These are phyloP conservation scores for Dryobota labecula DNA, from an alignment of 2,888 invertebrate genomes.

Conservation along the genomic window DNA sequence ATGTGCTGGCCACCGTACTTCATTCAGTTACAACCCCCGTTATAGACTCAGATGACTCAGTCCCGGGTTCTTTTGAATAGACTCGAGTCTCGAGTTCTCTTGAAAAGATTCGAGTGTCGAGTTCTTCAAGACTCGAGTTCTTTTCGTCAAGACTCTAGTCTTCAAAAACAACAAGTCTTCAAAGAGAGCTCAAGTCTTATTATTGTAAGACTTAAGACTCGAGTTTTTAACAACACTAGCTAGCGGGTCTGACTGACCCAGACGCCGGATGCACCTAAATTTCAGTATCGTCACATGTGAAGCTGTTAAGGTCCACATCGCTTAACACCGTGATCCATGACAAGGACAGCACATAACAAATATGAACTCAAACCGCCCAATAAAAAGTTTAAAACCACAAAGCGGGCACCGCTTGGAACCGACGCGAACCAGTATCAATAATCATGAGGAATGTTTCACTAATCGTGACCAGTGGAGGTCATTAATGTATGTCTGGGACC, in stretches of 20 bases:
- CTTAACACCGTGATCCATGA: neutral
- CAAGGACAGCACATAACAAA: neutral
- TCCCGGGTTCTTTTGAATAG: too few relatives aligned
- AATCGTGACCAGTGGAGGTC: conserved; percentile 48
- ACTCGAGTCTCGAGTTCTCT: too few relatives aligned
- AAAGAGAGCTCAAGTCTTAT: too few relatives aligned
- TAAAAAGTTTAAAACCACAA: conserved; percentile 48
- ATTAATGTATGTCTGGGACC: conserved; percentile 52
- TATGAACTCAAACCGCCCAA: conserved; percentile 27
- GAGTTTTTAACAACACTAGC: too few relatives aligned
- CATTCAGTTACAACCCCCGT: too few relatives aligned
- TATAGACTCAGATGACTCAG: too few relatives aligned
- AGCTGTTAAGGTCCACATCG: neutral
- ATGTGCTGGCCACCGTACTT: too few relatives aligned
- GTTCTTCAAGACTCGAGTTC: too few relatives aligned
- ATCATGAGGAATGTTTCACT: conserved; percentile 56
- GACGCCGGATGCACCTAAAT: neutral
- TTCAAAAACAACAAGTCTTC: too few relatives aligned
- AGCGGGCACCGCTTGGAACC: conserved; percentile 31
- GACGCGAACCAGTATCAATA: conserved; percentile 52
- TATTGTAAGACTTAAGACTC: too few relatives aligned
- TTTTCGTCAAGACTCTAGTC: too few relatives aligned
- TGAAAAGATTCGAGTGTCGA: too few relatives aligned
- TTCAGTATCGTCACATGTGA: neutral
- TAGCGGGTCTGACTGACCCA: neutral